Evolutionary conservation across 2,888 invertebrate species (phyloP).

Genomic region (Drosophila atripex): DNA sequence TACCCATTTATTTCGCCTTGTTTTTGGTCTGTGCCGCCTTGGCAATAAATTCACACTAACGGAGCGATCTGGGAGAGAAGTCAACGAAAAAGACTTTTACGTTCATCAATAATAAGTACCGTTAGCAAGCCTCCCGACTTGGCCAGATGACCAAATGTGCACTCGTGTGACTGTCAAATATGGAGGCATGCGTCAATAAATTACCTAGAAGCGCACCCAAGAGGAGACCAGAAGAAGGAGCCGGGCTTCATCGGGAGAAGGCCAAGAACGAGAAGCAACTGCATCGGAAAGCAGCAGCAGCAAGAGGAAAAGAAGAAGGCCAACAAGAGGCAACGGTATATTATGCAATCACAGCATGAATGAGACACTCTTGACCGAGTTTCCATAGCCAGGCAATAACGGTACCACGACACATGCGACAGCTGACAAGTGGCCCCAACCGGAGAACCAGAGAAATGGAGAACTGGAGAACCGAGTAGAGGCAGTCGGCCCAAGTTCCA

Average conservation of each 20-base stretch:
- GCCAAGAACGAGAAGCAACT: constrained; percentile 36
- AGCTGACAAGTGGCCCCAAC: constrained; percentile 66
- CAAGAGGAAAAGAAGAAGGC: constrained; percentile 35
- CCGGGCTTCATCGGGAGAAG: constrained; percentile 32
- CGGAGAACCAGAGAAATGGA: constrained; percentile 18
- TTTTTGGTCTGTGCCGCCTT: constrained; percentile 44
- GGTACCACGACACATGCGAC: constrained; percentile 77
- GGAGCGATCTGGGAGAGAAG: constrained; percentile 33
- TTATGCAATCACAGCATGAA: constrained; percentile 82
- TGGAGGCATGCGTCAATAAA: constrained; percentile 74
- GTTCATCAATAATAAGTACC: constrained; percentile 73
- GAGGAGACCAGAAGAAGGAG: constrained; percentile 48
- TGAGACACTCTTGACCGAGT: constrained; percentile 83
- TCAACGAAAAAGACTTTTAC: constrained; percentile 39
- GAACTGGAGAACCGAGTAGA: constrained; percentile 6
- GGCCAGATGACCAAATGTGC: constrained; percentile 61
- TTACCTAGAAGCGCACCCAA: constrained; percentile 69
- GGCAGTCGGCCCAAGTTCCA: constrained; percentile 23
- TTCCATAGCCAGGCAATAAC: constrained; percentile 80
- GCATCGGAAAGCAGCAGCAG: constrained; percentile 1
- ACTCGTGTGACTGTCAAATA: constrained; percentile 70
- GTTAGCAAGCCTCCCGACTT: constrained; percentile 52
- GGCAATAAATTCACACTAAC: constrained; percentile 71
- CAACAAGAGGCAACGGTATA: constrained; percentile 73
- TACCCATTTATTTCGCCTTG: constrained; percentile 2